Evolutionary conservation across 2,113 vertebrate genomes (phyloP), one percentile per base, ranked within the genome.

Genomic region (Grus americana): DNA sequence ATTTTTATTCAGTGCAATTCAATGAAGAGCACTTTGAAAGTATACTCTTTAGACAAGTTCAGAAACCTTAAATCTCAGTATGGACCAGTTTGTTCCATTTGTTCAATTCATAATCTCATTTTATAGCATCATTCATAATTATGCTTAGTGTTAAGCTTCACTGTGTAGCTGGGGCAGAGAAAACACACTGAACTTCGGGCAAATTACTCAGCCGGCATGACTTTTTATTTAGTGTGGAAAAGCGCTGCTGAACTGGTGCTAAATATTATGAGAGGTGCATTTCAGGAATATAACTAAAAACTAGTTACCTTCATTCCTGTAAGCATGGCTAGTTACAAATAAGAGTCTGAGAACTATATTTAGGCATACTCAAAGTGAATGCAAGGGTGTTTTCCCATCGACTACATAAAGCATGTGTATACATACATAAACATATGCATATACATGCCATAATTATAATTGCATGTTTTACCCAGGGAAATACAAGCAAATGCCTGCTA

Each of bases 141-240:
- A 40, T 1, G 20, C 22, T 47, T 13, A 19, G n/a, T 11, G 8
- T 34, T 38, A 55, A 36, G 29, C 49, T 74, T 59, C 29, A 17
- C 19, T 30, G 34, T 34, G 59, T 15, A 76, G 70, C 79, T 54
- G 42, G 27, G 32, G 18, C 50, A 90, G 42, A 36, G 36, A 40
- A 63, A 92, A 49, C 50, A 32, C 20, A 16, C 14, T 9, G 26
- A 88, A 50, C n/a, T 61, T 18, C 3, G 18, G 26, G 54, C 44
- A 32, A 65, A 54, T 18, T 32, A 32, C 34, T 81, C 62, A 52
- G 70, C 42, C 0, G 0, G 30, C 23, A 38, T 0, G 10, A 32
- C 19, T n/a, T 59, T 40, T n/a, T 78, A 49, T 30, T 52, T 46
- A 20, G 21, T 3, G 15, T 27, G 42, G 67, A 42, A 22, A 58